phyloP scores from a whole-genome alignment of 2,888 invertebrate genomes.

The Polydrusus cervinus region DNA sequence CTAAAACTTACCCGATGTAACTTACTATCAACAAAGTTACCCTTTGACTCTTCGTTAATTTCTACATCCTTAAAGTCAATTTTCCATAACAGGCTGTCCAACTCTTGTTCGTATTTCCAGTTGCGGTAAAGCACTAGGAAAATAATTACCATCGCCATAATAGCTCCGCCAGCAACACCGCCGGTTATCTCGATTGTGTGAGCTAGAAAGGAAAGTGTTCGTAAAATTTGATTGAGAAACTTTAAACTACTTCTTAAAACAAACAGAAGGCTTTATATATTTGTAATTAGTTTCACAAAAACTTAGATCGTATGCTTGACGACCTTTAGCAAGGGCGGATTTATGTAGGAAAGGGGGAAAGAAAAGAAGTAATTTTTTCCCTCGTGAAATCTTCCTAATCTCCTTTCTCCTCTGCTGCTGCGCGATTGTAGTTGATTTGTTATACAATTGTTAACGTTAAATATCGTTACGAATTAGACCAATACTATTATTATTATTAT shows the following conservation, averaged over 20 bases:
- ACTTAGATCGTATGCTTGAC: too few relatives aligned
- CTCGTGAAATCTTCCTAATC: too few relatives aligned
- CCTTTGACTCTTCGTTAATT: conserved; percentile 77
- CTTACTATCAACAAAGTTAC: conserved; percentile 67
- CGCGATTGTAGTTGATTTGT: too few relatives aligned
- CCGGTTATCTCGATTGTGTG: conserved; percentile 89
- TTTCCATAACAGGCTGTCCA: conserved; percentile 95
- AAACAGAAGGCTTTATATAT: neutral
- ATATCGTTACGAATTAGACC: too few relatives aligned
- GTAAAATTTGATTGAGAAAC: neutral
- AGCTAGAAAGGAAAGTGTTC: conserved; percentile 71
- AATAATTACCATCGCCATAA: conserved; percentile 82
- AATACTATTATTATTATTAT: too few relatives aligned
- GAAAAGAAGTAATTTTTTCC: too few relatives aligned
- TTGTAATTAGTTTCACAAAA: neutral
- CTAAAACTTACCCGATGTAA: conserved; percentile 57
- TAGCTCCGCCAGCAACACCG: conserved; percentile 85
- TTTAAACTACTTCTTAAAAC: neutral
- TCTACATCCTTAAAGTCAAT: conserved; percentile 93
- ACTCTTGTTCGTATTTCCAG: conserved; percentile 94
- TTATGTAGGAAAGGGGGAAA: too few relatives aligned
- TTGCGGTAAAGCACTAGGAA: conserved; percentile 88
- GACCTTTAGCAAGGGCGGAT: too few relatives aligned
- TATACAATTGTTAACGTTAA: too few relatives aligned
- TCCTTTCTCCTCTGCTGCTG: too few relatives aligned